A percentile compares a stretch with the other conserved stretches of the same genome.
Evolutionary conservation across 1,140 invertebrate genomes (phyloP).

Genomic region (Aphelinus certus): DNA sequence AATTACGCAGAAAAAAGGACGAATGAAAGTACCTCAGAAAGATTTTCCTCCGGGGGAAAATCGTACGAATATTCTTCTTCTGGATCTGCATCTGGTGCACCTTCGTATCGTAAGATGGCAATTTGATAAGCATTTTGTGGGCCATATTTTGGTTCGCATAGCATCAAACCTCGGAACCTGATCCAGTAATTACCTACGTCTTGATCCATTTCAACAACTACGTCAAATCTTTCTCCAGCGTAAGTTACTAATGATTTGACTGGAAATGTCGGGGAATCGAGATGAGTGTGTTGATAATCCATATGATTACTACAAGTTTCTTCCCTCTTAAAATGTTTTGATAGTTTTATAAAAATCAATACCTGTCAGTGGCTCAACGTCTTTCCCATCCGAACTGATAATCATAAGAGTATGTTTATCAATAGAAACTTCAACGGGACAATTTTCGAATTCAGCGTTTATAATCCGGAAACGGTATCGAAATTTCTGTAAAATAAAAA

Average conservation of each 20-base stretch:
- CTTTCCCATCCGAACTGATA: constrained; percentile 82
- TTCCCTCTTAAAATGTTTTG: too few species aligned
- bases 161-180: constrained; percentile 82
- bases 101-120: constrained; percentile 65
- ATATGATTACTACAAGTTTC: too few species aligned
- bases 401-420: constrained; percentile 83
- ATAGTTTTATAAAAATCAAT: too few species aligned
- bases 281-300: too few species aligned
- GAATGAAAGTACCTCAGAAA: constrained; percentile 30
- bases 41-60: constrained; percentile 55
- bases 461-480: constrained; percentile 85
- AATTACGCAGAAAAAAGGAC: constrained; percentile 34
- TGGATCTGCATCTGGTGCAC: constrained; percentile 70
- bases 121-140: constrained; percentile 73
- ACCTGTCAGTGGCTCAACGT: constrained; percentile 70
- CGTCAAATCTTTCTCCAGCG: constrained; percentile 88
- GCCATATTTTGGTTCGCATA: constrained; percentile 83
- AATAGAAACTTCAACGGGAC: constrained; percentile 84
- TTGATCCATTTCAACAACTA: constrained; percentile 78
- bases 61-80: constrained; percentile 70
- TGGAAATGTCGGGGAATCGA: constrained; percentile 55
- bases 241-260: constrained; percentile 83
- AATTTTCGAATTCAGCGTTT: constrained; percentile 88
- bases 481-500: constrained; percentile 68
- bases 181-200: constrained; percentile 86